Percentiles rank a stretch among this genome's conserved stretches.
These are phyloP conservation scores for Xiphophorus hellerii DNA, from an alignment of 2,113 vertebrate genomes.

Conservation along the genomic window DNA sequence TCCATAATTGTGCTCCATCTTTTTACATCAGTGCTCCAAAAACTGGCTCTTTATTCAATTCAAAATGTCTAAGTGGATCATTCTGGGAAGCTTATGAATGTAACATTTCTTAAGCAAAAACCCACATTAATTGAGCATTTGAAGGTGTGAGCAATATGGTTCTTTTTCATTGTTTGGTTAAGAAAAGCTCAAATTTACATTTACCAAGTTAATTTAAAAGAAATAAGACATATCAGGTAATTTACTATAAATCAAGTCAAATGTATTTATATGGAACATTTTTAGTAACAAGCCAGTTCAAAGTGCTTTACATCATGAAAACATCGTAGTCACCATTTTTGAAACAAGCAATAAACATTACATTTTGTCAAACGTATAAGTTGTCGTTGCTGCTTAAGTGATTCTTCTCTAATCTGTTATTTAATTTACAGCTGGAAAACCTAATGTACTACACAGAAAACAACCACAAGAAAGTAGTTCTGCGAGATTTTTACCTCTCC, in stretches of 20 bases:
- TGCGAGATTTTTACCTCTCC: conserved; percentile 87
- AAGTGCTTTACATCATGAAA: no score
- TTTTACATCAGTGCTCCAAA: background rate
- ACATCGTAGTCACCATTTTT: no score
- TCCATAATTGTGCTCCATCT: background rate
- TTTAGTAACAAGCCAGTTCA: no score
- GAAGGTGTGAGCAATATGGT: background rate
- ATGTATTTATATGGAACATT: no score
- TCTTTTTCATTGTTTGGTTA: background rate
- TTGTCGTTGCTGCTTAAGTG: background rate
- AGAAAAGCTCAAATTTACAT: no score
- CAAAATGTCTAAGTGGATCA: background rate
- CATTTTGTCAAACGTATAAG: background rate
- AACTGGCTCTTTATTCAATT: background rate
- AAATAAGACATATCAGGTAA: background rate
- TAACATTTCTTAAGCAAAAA: background rate
- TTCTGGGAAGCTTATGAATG: background rate
- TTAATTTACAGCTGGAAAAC: conserved; percentile 83
- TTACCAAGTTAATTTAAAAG: no score
- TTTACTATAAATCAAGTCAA: background rate
- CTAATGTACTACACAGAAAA: conserved; percentile 88
- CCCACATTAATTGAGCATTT: background rate
- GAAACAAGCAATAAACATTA: no score
- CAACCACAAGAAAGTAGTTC: conserved; percentile 87
- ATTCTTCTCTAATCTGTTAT: background rate